Base-by-base conservation (phyloP, 1,140 invertebrate species). In the Aethina tumida region DNA sequence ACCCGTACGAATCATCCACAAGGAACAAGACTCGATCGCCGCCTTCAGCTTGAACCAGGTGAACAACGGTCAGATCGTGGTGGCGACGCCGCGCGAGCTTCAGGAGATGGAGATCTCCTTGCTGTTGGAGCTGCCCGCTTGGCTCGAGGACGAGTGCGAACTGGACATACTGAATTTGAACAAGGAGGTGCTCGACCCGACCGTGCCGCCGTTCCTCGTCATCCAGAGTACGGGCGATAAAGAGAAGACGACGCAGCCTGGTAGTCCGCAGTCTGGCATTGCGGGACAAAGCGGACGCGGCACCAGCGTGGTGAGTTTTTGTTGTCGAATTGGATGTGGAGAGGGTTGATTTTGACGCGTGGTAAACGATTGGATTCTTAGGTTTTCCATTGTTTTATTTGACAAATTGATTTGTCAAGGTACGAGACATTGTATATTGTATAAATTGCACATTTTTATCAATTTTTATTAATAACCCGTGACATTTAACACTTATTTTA, bases 11-110 rank as follows among this genome's bases (percentile, higher is more conserved):
- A 92, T 99, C 43, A 94, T 98, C 43, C 96, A 99, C 61, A 97
- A 97, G 67, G 96, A 99, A 60, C 93, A 97, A 69, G 96, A 99
- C 64, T 91, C 90, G 38, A 97, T 99, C 43, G 82, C 91, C 46
- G 87, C 95, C 19, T 99, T 99, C 70, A 95, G 92, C 57, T 71
- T 97, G 26, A 97, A 96, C 70, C 79, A 84, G 66, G 86, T 82
- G n/a, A 82, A 80, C 50, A 68, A 74, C 39, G 85, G 80, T 19
- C 67, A 87, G 38, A 77, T 99, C 48, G 86, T 92, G 4, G 67
- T 99, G 43, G 86, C 93, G 8, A 98, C 93, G 41, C 90, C 90
- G 1, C 79, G 93, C 39, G 95, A 99, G 68, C 79, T 99, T 8
- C 91, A 98, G 65, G 95, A 99, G 67, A 81, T 99, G 69, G 92